These are phyloP conservation scores for Plutomurus gul DNA, from an alignment of 1,140 invertebrate species.

Conservation along the genomic window DNA sequence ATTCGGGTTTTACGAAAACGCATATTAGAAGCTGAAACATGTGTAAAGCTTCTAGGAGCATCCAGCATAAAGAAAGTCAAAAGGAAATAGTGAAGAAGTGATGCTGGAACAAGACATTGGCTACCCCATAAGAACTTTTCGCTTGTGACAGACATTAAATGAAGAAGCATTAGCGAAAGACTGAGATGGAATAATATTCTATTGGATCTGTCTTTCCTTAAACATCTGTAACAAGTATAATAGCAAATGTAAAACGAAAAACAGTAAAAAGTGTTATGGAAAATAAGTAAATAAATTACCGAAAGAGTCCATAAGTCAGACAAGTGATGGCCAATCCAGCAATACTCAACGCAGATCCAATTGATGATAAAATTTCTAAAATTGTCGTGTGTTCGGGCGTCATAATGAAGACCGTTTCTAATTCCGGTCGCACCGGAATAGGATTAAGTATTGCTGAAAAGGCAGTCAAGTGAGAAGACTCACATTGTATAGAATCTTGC, in stretches of 20 bases:
- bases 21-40: constrained; percentile 65
- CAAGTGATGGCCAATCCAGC: constrained; percentile 60
- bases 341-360: constrained; percentile 61
- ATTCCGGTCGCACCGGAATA: constrained; percentile 30
- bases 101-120: constrained; percentile 36
- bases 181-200: constrained; percentile 64
- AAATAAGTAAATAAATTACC: constrained; percentile 55
- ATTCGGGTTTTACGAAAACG: constrained; percentile 62
- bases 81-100: constrained; percentile 61
- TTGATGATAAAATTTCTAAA: constrained; percentile 61
- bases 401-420: background rate
- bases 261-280: background rate
- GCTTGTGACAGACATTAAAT: constrained; percentile 53
- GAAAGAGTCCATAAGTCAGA: constrained; percentile 61
- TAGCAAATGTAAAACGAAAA: background rate
- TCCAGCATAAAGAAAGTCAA: constrained; percentile 63
- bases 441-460: constrained; percentile 63
- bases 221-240: background rate
- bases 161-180: constrained; percentile 59
- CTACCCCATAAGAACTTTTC: constrained; percentile 39
- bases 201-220: constrained; percentile 61
- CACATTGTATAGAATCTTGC: constrained; percentile 57
- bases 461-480: constrained; percentile 62
- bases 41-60: constrained; percentile 63
- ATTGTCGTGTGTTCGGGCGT: constrained; percentile 55